Percentiles rank a stretch among this genome's conserved stretches.
Conservation (phyloP, 23 tunicate species). For the Phallusia fumigata region DNA sequence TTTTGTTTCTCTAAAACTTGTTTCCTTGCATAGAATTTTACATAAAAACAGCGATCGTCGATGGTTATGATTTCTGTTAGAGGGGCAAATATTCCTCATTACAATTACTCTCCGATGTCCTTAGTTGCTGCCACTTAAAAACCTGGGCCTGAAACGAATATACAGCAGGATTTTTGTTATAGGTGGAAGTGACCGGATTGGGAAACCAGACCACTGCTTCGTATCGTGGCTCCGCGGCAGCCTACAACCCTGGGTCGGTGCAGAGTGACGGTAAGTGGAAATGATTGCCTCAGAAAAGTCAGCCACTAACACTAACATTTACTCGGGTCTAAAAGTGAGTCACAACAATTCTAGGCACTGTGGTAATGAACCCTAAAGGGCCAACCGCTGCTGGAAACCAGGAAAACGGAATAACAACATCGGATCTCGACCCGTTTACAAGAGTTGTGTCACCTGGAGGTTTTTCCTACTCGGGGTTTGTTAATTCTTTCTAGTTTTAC, state of each 20-base stretch:
- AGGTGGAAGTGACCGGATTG: neutral
- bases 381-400: neutral
- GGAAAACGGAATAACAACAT: neutral
- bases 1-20: no score
- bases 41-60: no score
- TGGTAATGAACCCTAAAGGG: neutral
- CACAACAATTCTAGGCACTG: neutral
- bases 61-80: no score
- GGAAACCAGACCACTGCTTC: neutral
- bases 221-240: neutral
- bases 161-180: neutral
- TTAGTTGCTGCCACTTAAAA: no score
- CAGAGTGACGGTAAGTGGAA: neutral
- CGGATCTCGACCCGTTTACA: neutral
- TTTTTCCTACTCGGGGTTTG: neutral
- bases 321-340: no score
- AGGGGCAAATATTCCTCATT: no score
- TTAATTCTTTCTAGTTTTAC: neutral
- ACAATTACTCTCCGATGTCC: no score
- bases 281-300: neutral
- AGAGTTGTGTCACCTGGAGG: slow-evolving; percentile 1
- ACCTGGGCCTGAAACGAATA: no score
- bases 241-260: neutral
- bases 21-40: no score
- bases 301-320: neutral